These are phyloP conservation scores for Cyaniris semiargus DNA, from an alignment of 2,888 invertebrate genomes.

Conservation along the genomic window DNA sequence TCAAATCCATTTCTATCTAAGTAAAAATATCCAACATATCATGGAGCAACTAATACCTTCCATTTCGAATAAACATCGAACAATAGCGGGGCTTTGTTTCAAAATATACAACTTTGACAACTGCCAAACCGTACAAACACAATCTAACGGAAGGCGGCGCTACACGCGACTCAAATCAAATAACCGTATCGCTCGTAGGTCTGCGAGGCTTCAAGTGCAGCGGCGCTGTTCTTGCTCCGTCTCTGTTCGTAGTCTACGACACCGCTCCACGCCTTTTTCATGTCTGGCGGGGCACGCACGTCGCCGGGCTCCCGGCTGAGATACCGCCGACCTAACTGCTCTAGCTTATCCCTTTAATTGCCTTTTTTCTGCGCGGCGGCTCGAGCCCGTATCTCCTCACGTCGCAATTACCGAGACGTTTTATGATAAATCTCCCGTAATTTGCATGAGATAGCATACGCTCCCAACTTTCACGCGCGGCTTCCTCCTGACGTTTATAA, in stretches of 20 bases:
- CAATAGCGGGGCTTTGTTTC: slow-evolving; percentile 70
- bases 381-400: slow-evolving; percentile 79
- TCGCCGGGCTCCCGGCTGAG: slow-evolving; percentile 44
- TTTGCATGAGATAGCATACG: slow-evolving; percentile 81
- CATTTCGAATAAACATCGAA: slow-evolving; percentile 69
- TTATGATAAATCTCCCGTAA: slow-evolving; percentile 81
- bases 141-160: slow-evolving; percentile 74
- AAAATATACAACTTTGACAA: slow-evolving; percentile 79
- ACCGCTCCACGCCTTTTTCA: slow-evolving; percentile 79
- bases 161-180: slow-evolving; percentile 79
- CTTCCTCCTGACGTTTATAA: slow-evolving; percentile 79
- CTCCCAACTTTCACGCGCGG: slow-evolving; percentile 78
- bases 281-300: slow-evolving; percentile 59
- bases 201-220: slow-evolving; percentile 80
- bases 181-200: slow-evolving; percentile 81
- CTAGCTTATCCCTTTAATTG: slow-evolving; percentile 79
- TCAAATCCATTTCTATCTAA: slow-evolving; percentile 33
- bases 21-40: slow-evolving; percentile 35
- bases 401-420: slow-evolving; percentile 80
- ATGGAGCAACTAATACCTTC: slow-evolving; percentile 57
- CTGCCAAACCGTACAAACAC: slow-evolving; percentile 79
- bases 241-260: slow-evolving; percentile 74
- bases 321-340: slow-evolving; percentile 73
- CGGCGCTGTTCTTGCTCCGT: slow-evolving; percentile 75
- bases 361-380: slow-evolving; percentile 76